Evolutionary conservation across 2,113 vertebrate genomes (phyloP), one percentile per base, ranked within the genome.

Genomic region (Dasyornis broadbenti): DNA sequence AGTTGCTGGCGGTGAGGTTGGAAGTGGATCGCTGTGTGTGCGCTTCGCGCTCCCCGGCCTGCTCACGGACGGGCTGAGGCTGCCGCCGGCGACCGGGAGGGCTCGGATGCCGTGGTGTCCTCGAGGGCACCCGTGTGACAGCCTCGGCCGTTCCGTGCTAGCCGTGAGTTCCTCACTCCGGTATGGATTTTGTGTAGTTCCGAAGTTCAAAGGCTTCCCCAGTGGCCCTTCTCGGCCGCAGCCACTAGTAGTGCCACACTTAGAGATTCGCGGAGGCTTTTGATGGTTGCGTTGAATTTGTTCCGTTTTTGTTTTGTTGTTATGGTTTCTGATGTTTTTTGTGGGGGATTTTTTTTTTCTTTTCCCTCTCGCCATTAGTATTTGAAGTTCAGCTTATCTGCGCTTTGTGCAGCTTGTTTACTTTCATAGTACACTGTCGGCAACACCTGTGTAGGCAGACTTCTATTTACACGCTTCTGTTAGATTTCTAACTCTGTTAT

Each of bases 91-190:
- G 7, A 0, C 37, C 33, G 21, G 0, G 52, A 6, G 31, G 13
- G 11, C 31, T 27, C 28, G 47, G 12, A 31, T 56, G 60, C 21
- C 23, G 15, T 3, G 21, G 7, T 60, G 44, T 17, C 30, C 50
- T 24, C 22, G 2, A 9, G 39, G 7, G 35, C 47, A 3, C 3
- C 50, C 15, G 8, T n/a, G 47, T n/a, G 72, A 15, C n/a, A 11
- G 37, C 30, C 0, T 1, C 12, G 57, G 13, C n/a, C 17, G 0
- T 14, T 47, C 54, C 0, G 0, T 52, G n/a, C 20, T 15, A 3
- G 12, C 42, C 17, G 2, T 30, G 39, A 20, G 3, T 52, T 27
- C 56, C 24, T 49, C 33, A 0, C 17, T 87, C 42, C 4, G 4
- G 0, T 22, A 2, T 20, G 49, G 21, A 9, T 53, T 75, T 11